Percentiles rank a stretch among this genome's conserved stretches.
phyloP scores from a whole-genome alignment of 1,140 invertebrate genomes.

The Pseudomyrmex sp. region DNA sequence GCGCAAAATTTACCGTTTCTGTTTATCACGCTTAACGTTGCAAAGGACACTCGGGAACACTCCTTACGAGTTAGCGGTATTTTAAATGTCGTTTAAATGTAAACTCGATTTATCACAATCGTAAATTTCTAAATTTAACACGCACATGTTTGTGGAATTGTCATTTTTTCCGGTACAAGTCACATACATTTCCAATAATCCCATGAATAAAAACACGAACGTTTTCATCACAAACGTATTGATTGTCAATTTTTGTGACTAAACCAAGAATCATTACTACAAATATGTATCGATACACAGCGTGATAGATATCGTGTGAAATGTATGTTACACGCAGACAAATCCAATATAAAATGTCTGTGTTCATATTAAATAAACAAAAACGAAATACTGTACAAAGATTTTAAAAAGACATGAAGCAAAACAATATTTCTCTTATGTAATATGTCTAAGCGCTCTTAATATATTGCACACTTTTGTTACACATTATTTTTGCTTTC shows the following conservation, averaged over 20 bases:
- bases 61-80: not conserved
- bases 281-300: not conserved
- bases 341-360: not conserved
- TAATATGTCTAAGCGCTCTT: not conserved
- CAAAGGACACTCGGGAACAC: not conserved
- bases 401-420: not conserved
- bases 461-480: no score
- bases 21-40: slow-evolving; percentile 28
- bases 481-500: no score
- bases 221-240: not conserved
- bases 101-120: slow-evolving; percentile 48
- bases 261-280: slow-evolving; percentile 7
- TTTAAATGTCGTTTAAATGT: slow-evolving; percentile 4
- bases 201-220: slow-evolving; percentile 31
- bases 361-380: no score
- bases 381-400: no score
- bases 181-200: slow-evolving; percentile 14
- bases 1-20: not conserved
- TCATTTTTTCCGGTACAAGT: slow-evolving; percentile 7
- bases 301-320: not conserved
- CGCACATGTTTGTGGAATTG: slow-evolving; percentile 8
- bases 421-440: not conserved
- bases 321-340: not conserved
- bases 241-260: slow-evolving; percentile 33
- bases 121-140: slow-evolving; percentile 28